Evolutionary conservation across 2,888 invertebrate species (phyloP).

Genomic region (Marronus borbonicus): DNA sequence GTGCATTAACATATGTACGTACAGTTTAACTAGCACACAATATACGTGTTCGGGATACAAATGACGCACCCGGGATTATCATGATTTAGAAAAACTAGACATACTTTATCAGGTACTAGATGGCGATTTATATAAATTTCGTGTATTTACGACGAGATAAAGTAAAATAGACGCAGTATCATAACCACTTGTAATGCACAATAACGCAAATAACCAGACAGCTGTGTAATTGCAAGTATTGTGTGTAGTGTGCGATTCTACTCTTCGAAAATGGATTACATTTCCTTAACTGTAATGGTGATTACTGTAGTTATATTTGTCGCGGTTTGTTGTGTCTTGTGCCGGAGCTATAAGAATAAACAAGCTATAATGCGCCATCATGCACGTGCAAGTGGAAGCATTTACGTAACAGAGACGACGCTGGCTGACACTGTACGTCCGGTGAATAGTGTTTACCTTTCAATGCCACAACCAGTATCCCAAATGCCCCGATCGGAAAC

Average conservation of each 20-base stretch:
- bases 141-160: conserved; percentile 1
- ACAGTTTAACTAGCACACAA: too few species aligned
- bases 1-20: too few species aligned
- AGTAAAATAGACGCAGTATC: neutral
- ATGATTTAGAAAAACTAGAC: neutral
- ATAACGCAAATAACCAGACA: neutral
- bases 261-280: neutral
- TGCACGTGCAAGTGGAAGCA: neutral
- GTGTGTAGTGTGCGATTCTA: neutral
- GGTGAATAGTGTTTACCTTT: too few species aligned
- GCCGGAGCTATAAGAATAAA: neutral
- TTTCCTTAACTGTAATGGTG: neutral
- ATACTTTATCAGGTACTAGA: conserved; percentile 12
- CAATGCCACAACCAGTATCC: too few species aligned
- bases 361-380: neutral
- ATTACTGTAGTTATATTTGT: neutral
- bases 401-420: neutral
- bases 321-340: neutral
- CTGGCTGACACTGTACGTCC: too few species aligned
- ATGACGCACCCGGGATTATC: neutral
- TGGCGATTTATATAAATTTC: conserved; percentile 2
- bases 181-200: too few species aligned
- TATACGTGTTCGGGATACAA: too few species aligned
- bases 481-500: too few species aligned
- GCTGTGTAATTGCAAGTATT: too few species aligned